phyloP scores from a whole-genome alignment of 2,797 vertebrate species.

The Anniella stebbinsi region DNA sequence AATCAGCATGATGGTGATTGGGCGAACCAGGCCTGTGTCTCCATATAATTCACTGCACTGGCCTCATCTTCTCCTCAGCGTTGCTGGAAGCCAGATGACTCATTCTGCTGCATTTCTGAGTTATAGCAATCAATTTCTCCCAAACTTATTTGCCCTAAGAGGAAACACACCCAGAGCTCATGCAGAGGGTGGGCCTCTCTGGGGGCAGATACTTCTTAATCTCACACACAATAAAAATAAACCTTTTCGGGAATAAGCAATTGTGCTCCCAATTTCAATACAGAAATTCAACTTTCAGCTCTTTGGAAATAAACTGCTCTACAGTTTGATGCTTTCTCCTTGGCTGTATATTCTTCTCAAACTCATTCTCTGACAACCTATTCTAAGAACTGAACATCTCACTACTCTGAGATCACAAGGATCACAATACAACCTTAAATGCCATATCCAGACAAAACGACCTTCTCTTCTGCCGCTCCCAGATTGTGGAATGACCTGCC shows the following conservation, averaged over 20 bases:
- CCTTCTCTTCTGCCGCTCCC: too few relatives aligned
- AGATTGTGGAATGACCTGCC: too few relatives aligned
- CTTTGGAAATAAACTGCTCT: not conserved
- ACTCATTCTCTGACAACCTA: not conserved
- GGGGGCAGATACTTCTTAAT: not conserved
- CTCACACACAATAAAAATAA: slow-evolving; percentile 1
- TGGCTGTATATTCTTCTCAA: not conserved
- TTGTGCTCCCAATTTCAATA: not conserved
- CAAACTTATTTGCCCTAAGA: not conserved
- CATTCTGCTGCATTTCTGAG: not conserved
- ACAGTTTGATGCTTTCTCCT: not conserved
- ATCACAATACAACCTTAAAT: not conserved
- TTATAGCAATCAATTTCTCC: not conserved
- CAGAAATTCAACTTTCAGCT: not conserved
- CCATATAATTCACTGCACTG: not conserved
- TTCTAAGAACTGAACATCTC: not conserved
- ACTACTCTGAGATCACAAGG: not conserved
- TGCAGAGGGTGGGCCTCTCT: not conserved
- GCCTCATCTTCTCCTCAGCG: not conserved
- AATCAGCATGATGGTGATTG: too few relatives aligned
- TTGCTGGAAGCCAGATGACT: not conserved
- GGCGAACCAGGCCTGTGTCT: not conserved
- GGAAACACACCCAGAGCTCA: not conserved
- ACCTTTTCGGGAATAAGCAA: not conserved
- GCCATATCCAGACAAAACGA: not conserved